Evolutionary conservation across 2,888 invertebrate genomes (phyloP).

Genomic region (Thyatira batis): DNA sequence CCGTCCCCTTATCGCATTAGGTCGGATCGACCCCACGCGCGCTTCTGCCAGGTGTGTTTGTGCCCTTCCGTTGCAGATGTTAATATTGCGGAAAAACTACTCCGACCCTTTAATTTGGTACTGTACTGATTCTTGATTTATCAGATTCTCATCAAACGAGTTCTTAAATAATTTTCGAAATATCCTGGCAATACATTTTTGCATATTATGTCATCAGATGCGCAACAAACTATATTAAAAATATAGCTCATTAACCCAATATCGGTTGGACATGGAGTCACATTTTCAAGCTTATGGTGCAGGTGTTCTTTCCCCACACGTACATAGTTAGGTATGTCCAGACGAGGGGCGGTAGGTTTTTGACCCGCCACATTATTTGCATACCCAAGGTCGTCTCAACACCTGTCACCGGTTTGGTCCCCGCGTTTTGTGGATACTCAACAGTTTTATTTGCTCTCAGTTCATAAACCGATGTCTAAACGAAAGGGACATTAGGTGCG

Average conservation of each 20-base stretch:
- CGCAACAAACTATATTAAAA: not conserved
- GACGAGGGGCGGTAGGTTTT: slow-evolving; percentile 46
- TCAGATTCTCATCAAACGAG: too few species aligned
- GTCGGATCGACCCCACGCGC: slow-evolving; percentile 64
- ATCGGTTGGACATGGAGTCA: not conserved
- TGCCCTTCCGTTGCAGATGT: slow-evolving; percentile 67
- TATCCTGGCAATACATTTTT: not conserved
- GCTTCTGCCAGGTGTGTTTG: slow-evolving; percentile 66
- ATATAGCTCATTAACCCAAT: not conserved
- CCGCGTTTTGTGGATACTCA: slow-evolving; percentile 18
- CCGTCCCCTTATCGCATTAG: slow-evolving; percentile 53
- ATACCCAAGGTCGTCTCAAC: slow-evolving; percentile 60
- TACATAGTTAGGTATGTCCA: slow-evolving; percentile 20
- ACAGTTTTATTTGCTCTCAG: slow-evolving; percentile 12
- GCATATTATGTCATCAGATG: not conserved
- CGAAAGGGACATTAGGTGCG: not conserved
- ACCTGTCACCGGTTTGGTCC: slow-evolving; percentile 48
- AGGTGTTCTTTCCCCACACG: slow-evolving; percentile 3
- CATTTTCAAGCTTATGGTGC: not conserved
- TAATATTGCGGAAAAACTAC: slow-evolving; percentile 16
- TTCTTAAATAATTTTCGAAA: too few species aligned
- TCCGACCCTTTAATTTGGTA: slow-evolving; percentile 4
- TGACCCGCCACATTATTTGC: slow-evolving; percentile 61
- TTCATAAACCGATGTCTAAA: slow-evolving; percentile 6
- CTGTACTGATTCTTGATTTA: not conserved